Evolutionary conservation across 2,888 invertebrate genomes (phyloP), one percentile per base, ranked within the genome.

Genomic region (Metacarcinus magister): DNA sequence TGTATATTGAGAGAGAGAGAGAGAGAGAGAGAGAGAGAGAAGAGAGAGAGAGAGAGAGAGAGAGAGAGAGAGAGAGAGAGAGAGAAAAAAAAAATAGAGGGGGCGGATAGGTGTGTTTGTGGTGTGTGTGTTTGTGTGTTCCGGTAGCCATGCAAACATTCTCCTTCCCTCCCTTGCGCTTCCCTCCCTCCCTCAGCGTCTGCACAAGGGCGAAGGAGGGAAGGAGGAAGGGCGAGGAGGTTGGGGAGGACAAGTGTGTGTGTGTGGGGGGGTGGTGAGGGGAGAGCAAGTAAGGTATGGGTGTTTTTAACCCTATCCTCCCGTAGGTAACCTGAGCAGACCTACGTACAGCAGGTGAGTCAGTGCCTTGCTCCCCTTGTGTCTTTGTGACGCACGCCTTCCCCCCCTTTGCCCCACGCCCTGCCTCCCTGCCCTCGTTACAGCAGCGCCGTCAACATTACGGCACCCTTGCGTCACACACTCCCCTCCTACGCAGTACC

Each of bases 381-480:
- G 32, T 32, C 67, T 67, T 82, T 82, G 32, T 32, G 32, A 28
- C 82, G 32, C 82, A 82, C 28, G 2, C 16, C 67, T 67, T n/a
- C 82, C 28, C 32, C 32, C 82, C 82, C 32, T 32, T 32, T 13
- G 10, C 32, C 10, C 82, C 82, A 10, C 32, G 28, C 82, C 82
- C 82, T 32, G 7, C 82, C 82, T 32, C 82, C 32, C 82, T 1
- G 2, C 32, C 32, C 82, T 28, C 23, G 82, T 82, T 82, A 82
- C 82, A 28, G 82, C 82, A 28, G 32, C 82, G 82, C 32, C 32
- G 82, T 82, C 82, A 82, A 82, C 82, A 82, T 82, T 82, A 82
- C 82, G 82, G 82, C 82, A 82, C 82, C 82, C 82, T 82, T 82
- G 82, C 82, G 82, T 82, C 82, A 82, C 82, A 82, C 82, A 82